phyloP scores from a whole-genome alignment of 2,888 invertebrate genomes.

The Tetheella fluctuosa region DNA sequence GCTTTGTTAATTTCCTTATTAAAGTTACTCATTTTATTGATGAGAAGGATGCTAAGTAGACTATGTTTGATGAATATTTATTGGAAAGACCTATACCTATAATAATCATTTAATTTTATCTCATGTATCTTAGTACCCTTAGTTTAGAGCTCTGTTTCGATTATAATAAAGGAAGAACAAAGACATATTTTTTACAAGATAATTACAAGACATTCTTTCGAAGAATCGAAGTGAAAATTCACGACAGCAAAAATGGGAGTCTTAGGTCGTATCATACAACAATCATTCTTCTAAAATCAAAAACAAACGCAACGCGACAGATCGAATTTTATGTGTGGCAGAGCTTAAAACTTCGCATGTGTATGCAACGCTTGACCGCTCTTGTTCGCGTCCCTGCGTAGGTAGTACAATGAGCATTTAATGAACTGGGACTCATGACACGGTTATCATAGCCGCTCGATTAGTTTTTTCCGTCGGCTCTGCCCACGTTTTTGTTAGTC shows the following conservation, averaged over 20 bases:
- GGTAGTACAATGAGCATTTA: constrained; percentile 7
- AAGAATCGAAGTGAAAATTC: too few relatives aligned
- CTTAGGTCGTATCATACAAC: too few relatives aligned
- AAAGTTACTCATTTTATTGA: not conserved
- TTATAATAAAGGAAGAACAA: too few relatives aligned
- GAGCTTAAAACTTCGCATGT: not conserved
- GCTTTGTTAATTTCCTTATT: not conserved
- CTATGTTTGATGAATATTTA: not conserved
- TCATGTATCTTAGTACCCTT: too few relatives aligned
- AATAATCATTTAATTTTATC: too few relatives aligned
- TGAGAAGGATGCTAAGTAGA: not conserved
- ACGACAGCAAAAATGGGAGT: too few relatives aligned
- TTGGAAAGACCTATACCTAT: not conserved
- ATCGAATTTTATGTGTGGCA: not conserved
- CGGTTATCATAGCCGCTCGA: constrained; percentile 10
- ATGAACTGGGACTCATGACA: constrained; percentile 8
- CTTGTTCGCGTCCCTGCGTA: not conserved
- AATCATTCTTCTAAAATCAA: too few relatives aligned
- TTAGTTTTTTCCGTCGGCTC: constrained; percentile 10
- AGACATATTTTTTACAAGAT: too few relatives aligned
- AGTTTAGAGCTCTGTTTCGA: too few relatives aligned
- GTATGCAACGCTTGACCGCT: constrained; percentile 2
- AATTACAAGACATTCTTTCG: too few relatives aligned
- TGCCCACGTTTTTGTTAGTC: not conserved
- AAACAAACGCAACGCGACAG: not conserved